phyloP scores from a whole-genome alignment of 2,113 vertebrate genomes.

The Tangachromis dhanisi region DNA sequence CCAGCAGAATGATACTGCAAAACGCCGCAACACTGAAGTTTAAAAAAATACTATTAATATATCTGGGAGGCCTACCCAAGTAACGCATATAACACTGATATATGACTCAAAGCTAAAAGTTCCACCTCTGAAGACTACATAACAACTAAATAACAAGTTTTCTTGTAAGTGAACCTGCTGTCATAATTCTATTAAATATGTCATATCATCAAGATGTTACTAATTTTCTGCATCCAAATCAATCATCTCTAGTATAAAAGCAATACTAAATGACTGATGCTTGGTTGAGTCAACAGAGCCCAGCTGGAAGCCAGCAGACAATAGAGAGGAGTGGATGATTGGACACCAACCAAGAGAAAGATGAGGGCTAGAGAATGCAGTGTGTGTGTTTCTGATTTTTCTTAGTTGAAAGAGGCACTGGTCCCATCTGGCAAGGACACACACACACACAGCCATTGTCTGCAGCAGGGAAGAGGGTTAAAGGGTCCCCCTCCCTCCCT shows the following conservation, averaged over 20 bases:
- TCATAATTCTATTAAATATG: not conserved
- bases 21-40: not conserved
- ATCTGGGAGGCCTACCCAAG: not conserved
- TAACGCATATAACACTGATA: not conserved
- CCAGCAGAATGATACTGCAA: not conserved
- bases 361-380: not conserved
- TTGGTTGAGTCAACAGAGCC: not conserved
- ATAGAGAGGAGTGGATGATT: conserved; percentile 3
- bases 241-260: not conserved
- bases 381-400: conserved; percentile 1
- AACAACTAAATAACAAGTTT: not conserved
- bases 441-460: conserved; percentile 36
- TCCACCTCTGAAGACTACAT: too few species aligned
- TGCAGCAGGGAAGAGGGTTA: conserved; percentile 40
- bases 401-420: conserved; percentile 17
- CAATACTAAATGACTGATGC: not conserved
- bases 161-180: not conserved
- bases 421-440: conserved; percentile 49
- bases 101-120: not conserved
- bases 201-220: not conserved
- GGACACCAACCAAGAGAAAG: conserved; percentile 18
- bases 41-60: not conserved
- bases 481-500: conserved; percentile 27
- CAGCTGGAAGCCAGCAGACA: not conserved
- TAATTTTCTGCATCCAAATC: not conserved